Base-by-base conservation (phyloP, 2,888 invertebrate species). In the Agriopis marginaria region DNA sequence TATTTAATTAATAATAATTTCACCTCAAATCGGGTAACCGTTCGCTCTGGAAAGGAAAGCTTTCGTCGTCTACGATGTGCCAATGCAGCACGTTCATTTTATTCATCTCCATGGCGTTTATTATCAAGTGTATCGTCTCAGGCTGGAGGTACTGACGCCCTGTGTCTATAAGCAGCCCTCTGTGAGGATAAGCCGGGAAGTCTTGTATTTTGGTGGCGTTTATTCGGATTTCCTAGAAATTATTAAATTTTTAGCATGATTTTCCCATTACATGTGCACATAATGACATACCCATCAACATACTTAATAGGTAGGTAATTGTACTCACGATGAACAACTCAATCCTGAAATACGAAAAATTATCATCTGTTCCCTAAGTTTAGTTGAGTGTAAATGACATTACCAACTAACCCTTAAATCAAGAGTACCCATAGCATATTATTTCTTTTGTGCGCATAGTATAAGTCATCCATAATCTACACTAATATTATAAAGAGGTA, bases 71-170 rank as follows among this genome's bases (percentile, higher is more conserved):
- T 0, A 97, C 97, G 58, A 99, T 97, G 86, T 99, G 99, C 99
- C 99, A 99, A 86, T 99, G 99, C 71, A 99, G 96, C 0, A 98
- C 97, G 87, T 99, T 99, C 83, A 98, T 89, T 89, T 99, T 99
- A 86, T 98, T 98, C 86, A 97, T 97, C 0, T 97, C 95, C 98
- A 99, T 97, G 0, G 97, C 97, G 75, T 98, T 98, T 77, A 99
- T 81, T 0, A 95, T 96, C 59, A 94, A 87, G 40, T 95, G 85
- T 65, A 99, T 96, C 54, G 95, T 95, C 0, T 89, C 81, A 51
- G 97, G 86, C 0, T 97, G 96, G 12, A 98, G 90, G 84, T 95
- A 99, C 89, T 99, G 99, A 1, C 99, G 94, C 0, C 98, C 96
- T 0, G 98, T 98, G 86, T 99, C 99, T 47, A 99, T 85, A 50